Base-by-base conservation (phyloP, 2,888 invertebrate genomes). In the Melikaiella ostensackeni region DNA sequence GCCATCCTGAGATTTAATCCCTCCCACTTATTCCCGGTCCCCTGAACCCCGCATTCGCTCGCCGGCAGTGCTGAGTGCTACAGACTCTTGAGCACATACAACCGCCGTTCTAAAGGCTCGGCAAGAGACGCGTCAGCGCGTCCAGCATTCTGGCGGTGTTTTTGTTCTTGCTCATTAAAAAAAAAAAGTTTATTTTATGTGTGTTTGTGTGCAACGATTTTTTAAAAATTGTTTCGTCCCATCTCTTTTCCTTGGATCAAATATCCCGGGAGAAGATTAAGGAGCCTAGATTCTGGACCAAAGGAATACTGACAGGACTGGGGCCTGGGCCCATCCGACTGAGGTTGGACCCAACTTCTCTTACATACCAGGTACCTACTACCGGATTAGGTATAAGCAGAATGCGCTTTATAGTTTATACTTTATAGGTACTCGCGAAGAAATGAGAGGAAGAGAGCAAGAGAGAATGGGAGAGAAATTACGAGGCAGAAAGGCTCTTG, bases 1-100 rank as follows among this genome's bases (percentile, higher is more conserved):
- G 79, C 81, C 78, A 80, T 81, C 80, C 80, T 81, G 79, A 84
- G 83, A 76, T 84, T 84, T 84, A 84, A 84, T 84, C 84, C 84
- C 84, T 84, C 84, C 84, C 81, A 84, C 84, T 62, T 77, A 77
- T 80, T 77, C 81, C 79, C 77, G 76, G 66, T 76, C 74, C 77
- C 80, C 79, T 81, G 79, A 77, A 63, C 78, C 83, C 79, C 79
- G 76, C 80, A 80, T 80, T 81, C 80, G 79, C 64, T 78, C 61
- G 80, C 80, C 79, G 82, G 83, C 83, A 81, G 82, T 80, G 84
- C 80, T 79, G 81, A 84, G 84, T 82, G 82, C 82, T 84, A 83
- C 83, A 83, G 82, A 38, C 59, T 61, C 59, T 42, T 30, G 59
- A 61, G 57, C 30, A 38, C 59, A 35, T 33, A 59, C 42, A 57